A percentile compares a stretch with the other conserved stretches of the same genome.
Conservation (phyloP, 1,140 invertebrate species). For the Scaptomyza montana region DNA sequence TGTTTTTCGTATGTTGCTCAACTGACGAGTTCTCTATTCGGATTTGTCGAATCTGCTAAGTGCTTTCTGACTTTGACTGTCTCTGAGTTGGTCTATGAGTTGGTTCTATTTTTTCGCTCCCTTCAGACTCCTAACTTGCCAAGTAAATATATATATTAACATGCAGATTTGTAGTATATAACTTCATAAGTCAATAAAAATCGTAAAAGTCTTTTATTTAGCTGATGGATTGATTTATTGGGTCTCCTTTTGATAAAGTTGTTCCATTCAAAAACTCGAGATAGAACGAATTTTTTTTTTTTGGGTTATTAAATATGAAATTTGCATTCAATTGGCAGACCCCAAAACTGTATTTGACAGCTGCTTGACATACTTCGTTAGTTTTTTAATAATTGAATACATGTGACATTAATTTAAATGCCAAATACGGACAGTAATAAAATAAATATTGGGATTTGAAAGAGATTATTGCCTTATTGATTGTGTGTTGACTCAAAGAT, state of each 20-base stretch:
- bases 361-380: slow-evolving; percentile 21
- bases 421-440: neutral
- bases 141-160: slow-evolving; percentile 32
- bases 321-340: neutral
- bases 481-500: neutral
- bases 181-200: slow-evolving; percentile 51
- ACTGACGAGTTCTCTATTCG: slow-evolving; percentile 15
- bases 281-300: slow-evolving; percentile 6
- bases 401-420: slow-evolving; percentile 4
- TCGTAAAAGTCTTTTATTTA: slow-evolving; percentile 29
- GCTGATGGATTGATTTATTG: slow-evolving; percentile 73
- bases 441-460: neutral
- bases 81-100: slow-evolving; percentile 3
- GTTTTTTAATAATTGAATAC: neutral
- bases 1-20: slow-evolving; percentile 44
- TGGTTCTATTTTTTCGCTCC: neutral
- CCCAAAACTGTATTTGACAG: slow-evolving; percentile 1
- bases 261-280: slow-evolving; percentile 63
- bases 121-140: slow-evolving; percentile 55
- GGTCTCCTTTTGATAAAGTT: slow-evolving; percentile 59
- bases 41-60: slow-evolving; percentile 33
- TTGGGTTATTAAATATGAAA: neutral
- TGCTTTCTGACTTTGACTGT: slow-evolving; percentile 38
- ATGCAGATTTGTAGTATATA: slow-evolving; percentile 16
- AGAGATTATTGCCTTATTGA: neutral